phyloP scores from a whole-genome alignment of 2,888 invertebrate species.

The Lasioglossum villosulum region DNA sequence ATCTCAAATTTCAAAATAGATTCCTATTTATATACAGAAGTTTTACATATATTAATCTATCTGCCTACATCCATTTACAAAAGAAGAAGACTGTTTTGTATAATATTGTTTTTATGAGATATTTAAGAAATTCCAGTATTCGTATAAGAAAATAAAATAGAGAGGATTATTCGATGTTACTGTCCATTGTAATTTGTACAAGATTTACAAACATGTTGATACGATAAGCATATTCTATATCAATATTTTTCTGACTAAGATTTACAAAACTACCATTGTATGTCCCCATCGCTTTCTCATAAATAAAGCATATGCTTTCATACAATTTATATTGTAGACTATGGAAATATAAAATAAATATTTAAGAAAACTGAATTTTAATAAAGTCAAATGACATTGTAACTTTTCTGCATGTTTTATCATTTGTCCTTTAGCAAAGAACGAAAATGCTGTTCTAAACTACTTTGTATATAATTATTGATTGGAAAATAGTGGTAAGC shows the following conservation, averaged over 20 bases:
- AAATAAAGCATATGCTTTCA: constrained; percentile 15
- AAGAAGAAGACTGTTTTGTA: constrained; percentile 39
- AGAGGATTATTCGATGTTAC: background rate
- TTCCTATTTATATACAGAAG: background rate
- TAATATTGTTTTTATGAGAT: constrained; percentile 36
- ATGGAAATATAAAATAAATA: background rate
- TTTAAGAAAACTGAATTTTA: constrained; percentile 11
- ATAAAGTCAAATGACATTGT: constrained; percentile 24
- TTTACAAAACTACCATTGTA: background rate
- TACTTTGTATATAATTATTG: background rate
- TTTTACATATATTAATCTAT: constrained; percentile 8
- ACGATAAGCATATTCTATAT: background rate
- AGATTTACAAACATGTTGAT: background rate
- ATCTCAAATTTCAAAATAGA: constrained; percentile 26
- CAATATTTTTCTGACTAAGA: constrained; percentile 19
- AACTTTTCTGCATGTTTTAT: constrained; percentile 4
- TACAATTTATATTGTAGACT: constrained; percentile 33
- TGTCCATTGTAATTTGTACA: constrained; percentile 1
- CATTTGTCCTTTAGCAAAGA: background rate
- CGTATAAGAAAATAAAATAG: background rate
- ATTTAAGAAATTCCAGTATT: constrained; percentile 11
- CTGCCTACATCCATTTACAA: background rate
- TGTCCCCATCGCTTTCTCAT: constrained; percentile 13
- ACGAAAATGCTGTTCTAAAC: background rate
- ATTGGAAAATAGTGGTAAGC: background rate